These are phyloP conservation scores for Lophius americanus DNA, from an alignment of 2,797 vertebrate genomes.

Conservation along the genomic window DNA sequence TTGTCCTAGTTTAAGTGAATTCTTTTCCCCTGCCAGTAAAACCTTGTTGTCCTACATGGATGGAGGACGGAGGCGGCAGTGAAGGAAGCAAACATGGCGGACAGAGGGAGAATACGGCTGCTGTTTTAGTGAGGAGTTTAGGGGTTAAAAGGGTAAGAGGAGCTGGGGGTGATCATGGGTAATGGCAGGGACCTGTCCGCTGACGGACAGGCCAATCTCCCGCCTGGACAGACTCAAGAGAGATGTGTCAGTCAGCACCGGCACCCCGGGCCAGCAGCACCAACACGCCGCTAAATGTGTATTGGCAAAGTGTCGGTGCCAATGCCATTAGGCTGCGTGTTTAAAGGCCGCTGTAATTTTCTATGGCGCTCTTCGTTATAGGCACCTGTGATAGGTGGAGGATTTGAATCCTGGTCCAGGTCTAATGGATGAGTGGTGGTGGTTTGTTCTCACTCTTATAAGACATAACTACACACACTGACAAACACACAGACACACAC, in stretches of 20 bases:
- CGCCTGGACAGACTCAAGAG: conserved; percentile 72
- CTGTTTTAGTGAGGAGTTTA: conserved; percentile 28
- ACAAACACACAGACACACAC: conserved; percentile 5
- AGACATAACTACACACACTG: conserved; percentile 27
- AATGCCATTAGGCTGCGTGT: conserved; percentile 74
- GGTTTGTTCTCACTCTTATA: conserved; percentile 61
- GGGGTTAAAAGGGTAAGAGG: conserved; percentile 63
- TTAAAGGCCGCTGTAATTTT: conserved; percentile 82
- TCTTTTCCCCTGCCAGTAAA: conserved; percentile 40
- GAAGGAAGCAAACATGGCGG: conserved; percentile 20
- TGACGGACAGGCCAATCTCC: conserved; percentile 82
- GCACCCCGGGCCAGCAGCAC: conserved; percentile 84
- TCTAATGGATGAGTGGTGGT: conserved; percentile 72
- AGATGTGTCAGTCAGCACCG: conserved; percentile 72
- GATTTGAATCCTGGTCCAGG: conserved; percentile 77
- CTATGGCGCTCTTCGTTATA: conserved; percentile 75
- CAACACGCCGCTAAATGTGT: conserved; percentile 70
- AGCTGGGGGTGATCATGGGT: conserved; percentile 74
- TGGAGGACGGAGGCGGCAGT: conserved; percentile 30
- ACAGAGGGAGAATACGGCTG: conserved; percentile 31
- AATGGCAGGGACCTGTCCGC: conserved; percentile 65
- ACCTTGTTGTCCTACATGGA: conserved; percentile 13
- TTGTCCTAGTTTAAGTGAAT: conserved; percentile 47
- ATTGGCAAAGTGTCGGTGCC: conserved; percentile 75
- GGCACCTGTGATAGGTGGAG: conserved; percentile 78